phyloP scores from a whole-genome alignment of 1,140 invertebrate genomes.

The Stratiolaelaps scimitus region DNA sequence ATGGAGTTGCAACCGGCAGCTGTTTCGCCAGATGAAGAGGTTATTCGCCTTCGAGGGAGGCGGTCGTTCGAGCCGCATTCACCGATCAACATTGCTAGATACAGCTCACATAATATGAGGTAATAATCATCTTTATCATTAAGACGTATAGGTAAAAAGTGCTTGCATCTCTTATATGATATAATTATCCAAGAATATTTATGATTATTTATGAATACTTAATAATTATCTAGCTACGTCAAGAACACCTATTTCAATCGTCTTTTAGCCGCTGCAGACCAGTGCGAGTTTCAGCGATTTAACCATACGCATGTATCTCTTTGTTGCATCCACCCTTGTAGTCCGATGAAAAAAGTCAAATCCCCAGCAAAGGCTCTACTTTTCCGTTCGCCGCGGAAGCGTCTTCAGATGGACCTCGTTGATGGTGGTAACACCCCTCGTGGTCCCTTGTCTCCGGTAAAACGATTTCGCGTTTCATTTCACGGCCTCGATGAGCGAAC shows the following conservation, averaged over 20 bases:
- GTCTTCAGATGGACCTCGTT: constrained; percentile 1
- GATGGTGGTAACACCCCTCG: neutral
- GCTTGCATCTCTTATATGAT: too few species aligned
- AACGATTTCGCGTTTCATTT: neutral
- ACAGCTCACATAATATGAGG: neutral
- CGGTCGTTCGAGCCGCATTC: constrained; percentile 9
- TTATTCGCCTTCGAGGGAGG: neutral
- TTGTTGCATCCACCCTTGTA: neutral
- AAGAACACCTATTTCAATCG: too few species aligned
- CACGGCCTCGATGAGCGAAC: neutral
- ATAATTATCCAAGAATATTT: too few species aligned
- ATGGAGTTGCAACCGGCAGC: neutral
- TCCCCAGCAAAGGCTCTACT: constrained; percentile 7
- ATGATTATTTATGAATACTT: too few species aligned
- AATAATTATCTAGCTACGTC: too few species aligned
- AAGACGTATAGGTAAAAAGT: too few species aligned
- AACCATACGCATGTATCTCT: too few species aligned
- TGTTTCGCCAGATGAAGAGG: constrained; percentile 10
- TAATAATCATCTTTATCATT: too few species aligned
- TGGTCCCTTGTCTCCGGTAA: neutral
- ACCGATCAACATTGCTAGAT: constrained; percentile 8
- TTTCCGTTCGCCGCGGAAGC: constrained; percentile 20
- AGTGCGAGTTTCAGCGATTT: too few species aligned
- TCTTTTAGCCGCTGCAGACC: too few species aligned
- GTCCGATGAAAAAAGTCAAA: constrained; percentile 18